Conservation (phyloP, 2,113 vertebrate species). For the Cromileptes altivelis region DNA sequence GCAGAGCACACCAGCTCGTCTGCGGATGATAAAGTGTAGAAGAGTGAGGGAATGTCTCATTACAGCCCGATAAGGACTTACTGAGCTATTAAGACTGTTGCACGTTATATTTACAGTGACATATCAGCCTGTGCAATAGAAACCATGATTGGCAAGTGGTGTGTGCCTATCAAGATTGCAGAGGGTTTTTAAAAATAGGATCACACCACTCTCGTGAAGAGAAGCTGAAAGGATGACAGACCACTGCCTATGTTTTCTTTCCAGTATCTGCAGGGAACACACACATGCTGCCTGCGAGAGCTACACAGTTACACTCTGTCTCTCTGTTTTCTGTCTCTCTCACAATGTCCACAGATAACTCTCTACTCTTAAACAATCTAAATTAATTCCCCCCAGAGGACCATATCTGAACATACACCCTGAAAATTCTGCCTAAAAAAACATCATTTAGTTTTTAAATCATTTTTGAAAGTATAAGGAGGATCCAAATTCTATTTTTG, state of each 20-base stretch:
- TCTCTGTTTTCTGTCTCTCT: constrained; percentile 18
- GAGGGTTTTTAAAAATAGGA: constrained; percentile 72
- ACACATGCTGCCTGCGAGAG: constrained; percentile 23
- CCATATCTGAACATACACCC: background rate
- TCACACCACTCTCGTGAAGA: background rate
- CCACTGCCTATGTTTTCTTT: constrained; percentile 36
- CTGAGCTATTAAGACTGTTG: constrained; percentile 74
- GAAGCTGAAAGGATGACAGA: constrained; percentile 58
- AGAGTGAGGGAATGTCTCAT: constrained; percentile 79
- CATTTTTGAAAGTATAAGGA: background rate
- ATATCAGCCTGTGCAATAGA: constrained; percentile 82
- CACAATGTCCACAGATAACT: constrained; percentile 14
- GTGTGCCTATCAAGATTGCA: constrained; percentile 76
- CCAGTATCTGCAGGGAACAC: constrained; percentile 66
- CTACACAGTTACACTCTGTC: constrained; percentile 25
- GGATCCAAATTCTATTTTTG: background rate
- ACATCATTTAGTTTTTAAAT: background rate
- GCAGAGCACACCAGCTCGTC: constrained; percentile 76
- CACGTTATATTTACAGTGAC: constrained; percentile 79
- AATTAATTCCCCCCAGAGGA: background rate
- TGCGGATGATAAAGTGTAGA: constrained; percentile 77
- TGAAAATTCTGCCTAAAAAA: background rate
- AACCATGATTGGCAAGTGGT: constrained; percentile 84
- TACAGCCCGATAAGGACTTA: constrained; percentile 77
- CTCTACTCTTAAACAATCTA: background rate